Base-by-base conservation (phyloP, 1,140 invertebrate genomes). In the Colletes gigas region DNA sequence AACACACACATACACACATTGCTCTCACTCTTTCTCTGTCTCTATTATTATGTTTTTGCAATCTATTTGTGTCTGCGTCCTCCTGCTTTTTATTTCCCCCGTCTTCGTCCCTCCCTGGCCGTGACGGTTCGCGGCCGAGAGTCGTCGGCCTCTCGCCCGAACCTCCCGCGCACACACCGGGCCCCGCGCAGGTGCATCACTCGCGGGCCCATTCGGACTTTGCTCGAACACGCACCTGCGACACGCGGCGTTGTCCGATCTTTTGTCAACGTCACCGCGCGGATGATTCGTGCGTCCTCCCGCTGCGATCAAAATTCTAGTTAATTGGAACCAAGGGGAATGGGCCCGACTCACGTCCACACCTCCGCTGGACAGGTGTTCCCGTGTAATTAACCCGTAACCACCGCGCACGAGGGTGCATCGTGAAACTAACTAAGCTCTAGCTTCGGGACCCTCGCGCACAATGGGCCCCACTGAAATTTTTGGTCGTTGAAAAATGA, bases 21-120 rank as follows among this genome's bases (percentile, higher is more conserved):
- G 47, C n/a, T 67, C 72, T 41, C 50, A 3, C 72, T 65, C 80
- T 69, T 76, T 78, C 66, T 81, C 66, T 67, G 82, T 89, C 89
- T 90, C 92, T 93, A 93, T 93, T 93, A 93, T 93, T 93, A 93
- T 92, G 91, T 93, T 92, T 91, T 93, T 91, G 90, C 91, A 90
- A 93, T 93, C 92, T 93, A 93, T 93, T 93, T 93, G 92, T 93
- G 92, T 93, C 92, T 93, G 92, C 91, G 83, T 87, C 83, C 54
- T 76, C 67, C 52, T 44, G 62, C 71, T 83, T 82, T 83, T 87
- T 81, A 70, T 87, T 60, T 77, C 44, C 39, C 59, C 39, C 59
- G 71, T 69, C 82, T 69, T 62, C 72, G 74, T 67, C 54, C 52
- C 50, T 30, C 70, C 62, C 47, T 55, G 57, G 39, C 72, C 68